These are phyloP conservation scores for Athene cunicularia DNA, from an alignment of 2,113 vertebrate species.

Conservation along the genomic window DNA sequence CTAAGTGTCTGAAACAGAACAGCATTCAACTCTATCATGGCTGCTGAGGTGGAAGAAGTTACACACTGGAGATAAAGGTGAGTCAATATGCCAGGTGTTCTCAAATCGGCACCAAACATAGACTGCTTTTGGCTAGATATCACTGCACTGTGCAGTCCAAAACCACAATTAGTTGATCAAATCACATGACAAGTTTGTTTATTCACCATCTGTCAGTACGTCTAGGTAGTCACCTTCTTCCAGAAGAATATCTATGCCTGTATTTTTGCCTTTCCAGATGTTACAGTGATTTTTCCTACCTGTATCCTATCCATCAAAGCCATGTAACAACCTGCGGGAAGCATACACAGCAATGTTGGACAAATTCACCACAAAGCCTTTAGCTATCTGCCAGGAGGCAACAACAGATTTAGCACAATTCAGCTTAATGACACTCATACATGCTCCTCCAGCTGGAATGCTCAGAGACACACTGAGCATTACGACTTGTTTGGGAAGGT, in stretches of 20 bases:
- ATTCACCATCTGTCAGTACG: slow-evolving; percentile 47
- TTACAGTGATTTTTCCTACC: slow-evolving; percentile 35
- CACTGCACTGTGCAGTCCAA: background rate
- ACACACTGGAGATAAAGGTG: background rate
- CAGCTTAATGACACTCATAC: slow-evolving; percentile 6
- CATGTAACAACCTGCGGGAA: slow-evolving; percentile 48
- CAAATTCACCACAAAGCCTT: slow-evolving; percentile 28
- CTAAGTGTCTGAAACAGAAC: background rate
- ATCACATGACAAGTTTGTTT: slow-evolving; percentile 29
- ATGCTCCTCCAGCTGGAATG: slow-evolving; percentile 28
- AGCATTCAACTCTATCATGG: background rate
- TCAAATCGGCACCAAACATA: background rate
- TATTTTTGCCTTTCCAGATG: slow-evolving; percentile 13
- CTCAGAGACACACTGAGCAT: background rate
- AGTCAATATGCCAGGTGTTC: background rate
- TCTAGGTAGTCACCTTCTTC: slow-evolving; percentile 25
- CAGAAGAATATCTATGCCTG: background rate
- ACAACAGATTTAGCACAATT: background rate
- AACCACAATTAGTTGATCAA: slow-evolving; percentile 1
- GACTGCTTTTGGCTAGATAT: background rate
- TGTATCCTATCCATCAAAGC: slow-evolving; percentile 45
- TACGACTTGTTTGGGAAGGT: background rate
- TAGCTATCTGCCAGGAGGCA: background rate
- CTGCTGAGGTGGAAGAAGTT: background rate
- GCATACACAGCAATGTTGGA: background rate